Evolutionary conservation across 2,797 vertebrate species (phyloP), one percentile per base, ranked within the genome.

Genomic region (Echiichthys vipera): DNA sequence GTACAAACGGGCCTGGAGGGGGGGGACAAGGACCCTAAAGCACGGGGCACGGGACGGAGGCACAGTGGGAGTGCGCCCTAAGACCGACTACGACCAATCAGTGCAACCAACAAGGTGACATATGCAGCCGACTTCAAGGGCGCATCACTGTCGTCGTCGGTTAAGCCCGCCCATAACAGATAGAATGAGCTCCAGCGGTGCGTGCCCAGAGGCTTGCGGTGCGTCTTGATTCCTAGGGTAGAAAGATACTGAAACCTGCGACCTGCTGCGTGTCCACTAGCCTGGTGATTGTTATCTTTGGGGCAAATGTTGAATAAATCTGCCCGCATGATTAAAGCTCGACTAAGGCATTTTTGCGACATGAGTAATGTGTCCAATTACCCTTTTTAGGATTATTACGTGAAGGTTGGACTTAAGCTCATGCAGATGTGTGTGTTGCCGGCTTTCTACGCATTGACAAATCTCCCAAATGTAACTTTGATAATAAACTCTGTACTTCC

Each of bases 231-330:
- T n/a, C n/a, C n/a, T n/a, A n/a, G n/a, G n/a, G 24, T 40, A 71
- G 68, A 71, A 30, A 43, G 51, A 65, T 32, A 15, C 20, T 58
- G 27, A 50, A 49, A 32, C 47, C 65, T 53, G 49, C 65, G 54
- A 63, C 65, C 47, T 50, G 68, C 47, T 53, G 25, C 27, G 5
- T n/a, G n/a, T n/a, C n/a, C n/a, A 57, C 71, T 9, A 40, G 27
- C 63, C 46, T 32, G 50, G 56, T 55, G 61, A 63, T 81, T 68
- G 75, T 88, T 88, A 67, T 84, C 66, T 84, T 82, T 68, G 54
- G 66, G 74, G 49, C 24, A 83, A 76, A 78, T 69, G 76, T 86
- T 81, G 69, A 58, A 69, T 65, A 77, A 83, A 84, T 80, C 51
- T 39, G 40, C 39, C 65, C 74, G 32, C 34, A 8, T 69, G 73